A percentile compares a stretch with the other conserved stretches of the same genome.
phyloP scores from a whole-genome alignment of 2,113 vertebrate genomes.

The Montifringilla adamsi region DNA sequence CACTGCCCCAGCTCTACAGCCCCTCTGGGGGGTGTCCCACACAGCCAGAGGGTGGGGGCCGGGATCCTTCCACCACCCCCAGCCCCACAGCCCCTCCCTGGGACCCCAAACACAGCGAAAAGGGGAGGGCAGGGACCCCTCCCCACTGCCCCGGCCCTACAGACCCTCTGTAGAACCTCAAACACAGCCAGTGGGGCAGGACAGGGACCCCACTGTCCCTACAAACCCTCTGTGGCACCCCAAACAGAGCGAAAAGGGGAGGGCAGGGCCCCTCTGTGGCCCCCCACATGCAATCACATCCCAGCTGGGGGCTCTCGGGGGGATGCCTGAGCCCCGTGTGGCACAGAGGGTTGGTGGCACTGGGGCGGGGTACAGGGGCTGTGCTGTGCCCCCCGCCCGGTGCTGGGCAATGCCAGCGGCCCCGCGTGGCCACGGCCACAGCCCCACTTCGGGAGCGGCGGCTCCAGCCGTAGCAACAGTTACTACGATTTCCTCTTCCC shows the following conservation, averaged over 20 bases:
- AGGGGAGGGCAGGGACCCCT: neutral
- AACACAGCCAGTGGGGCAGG: neutral
- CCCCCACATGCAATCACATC: fast-evolving
- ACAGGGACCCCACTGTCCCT: neutral
- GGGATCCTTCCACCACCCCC: neutral
- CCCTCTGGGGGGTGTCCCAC: neutral
- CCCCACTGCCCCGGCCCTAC: too few relatives aligned
- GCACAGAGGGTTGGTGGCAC: neutral
- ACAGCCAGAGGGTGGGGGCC: neutral
- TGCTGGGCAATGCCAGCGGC: neutral
- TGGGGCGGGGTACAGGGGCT: fast-evolving
- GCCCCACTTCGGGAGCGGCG: fast-evolving
- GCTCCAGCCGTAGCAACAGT: constrained; percentile 21
- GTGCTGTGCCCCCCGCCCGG: neutral
- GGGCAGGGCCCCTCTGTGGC: neutral
- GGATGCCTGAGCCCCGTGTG: fast-evolving
- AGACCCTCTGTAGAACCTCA: neutral
- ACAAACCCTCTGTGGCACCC: neutral
- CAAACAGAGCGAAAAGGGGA: neutral
- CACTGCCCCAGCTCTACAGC: neutral
- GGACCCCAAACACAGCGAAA: neutral
- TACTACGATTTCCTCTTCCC: neutral
- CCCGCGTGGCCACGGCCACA: fast-evolving
- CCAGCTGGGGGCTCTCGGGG: fast-evolving
- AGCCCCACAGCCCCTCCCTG: too few relatives aligned